Evolutionary conservation across 2,113 vertebrate genomes (phyloP), one percentile per base, ranked within the genome.

Genomic region (Baryphthengus martii): DNA sequence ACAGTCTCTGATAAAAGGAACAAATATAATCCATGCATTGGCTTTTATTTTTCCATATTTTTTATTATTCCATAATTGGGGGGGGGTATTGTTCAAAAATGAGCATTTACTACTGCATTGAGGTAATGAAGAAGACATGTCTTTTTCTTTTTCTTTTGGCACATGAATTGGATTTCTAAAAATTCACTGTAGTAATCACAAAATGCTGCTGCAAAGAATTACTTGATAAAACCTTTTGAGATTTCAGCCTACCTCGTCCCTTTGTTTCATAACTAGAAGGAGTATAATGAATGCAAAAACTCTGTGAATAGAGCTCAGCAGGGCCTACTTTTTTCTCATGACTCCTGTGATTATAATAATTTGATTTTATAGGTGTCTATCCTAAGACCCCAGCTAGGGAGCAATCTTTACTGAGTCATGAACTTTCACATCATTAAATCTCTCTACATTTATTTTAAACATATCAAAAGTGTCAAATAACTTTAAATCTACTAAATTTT

Each of bases 361-460:
- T 97, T 97, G 97, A 97, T 97, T 97, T 97, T 96, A 97, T 97
- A 96, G 96, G 88, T 96, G 97, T 97, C 97, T 98, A 95, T 97
- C 97, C 95, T 94, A 81, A 97, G 95, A 96, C 86, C 93, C 85
- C 59, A 84, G 90, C 85, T 40, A 94, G 96, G 97, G 96, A 97
- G 94, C 88, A 76, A 96, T 97, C 96, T 95, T 90, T 88, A 95
- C 97, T 96, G 97, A 98, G 95, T 97, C 97, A 97, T 96, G 96
- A 97, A 97, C 97, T 98, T 97, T 96, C 95, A 95, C 96, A 96
- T 97, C 95, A 88, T 98, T 97, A 97, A 97, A 97, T 97, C 96
- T 89, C 96, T 94, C 92, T 20, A 58, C 96, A 92, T 97, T 97
- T 98, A 90, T 97, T 97, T 97, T 95, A 97, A 96, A 95, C 96